Evolutionary conservation across 2,797 vertebrate genomes (phyloP).

Genomic region (Gymnoscopelus microlampas): DNA sequence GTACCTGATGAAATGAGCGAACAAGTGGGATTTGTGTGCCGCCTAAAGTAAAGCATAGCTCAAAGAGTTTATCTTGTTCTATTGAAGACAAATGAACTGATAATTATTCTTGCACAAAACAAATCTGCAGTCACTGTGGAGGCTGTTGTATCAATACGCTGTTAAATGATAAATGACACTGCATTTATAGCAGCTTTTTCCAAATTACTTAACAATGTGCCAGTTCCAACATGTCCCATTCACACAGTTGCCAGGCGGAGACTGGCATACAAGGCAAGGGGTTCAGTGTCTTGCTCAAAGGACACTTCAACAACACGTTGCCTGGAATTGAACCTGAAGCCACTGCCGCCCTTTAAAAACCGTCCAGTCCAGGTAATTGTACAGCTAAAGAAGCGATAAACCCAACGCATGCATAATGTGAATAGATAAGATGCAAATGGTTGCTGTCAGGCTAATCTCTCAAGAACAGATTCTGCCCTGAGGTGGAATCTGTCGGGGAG

Average conservation of each 20-base stretch:
- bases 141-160: neutral
- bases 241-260: too few species aligned
- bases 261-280: too few species aligned
- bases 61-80: conserved; percentile 1
- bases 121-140: neutral
- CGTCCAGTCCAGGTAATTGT: neutral
- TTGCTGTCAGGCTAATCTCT: too few species aligned
- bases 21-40: neutral
- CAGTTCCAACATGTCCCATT: too few species aligned
- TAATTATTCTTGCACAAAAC: conserved; percentile 24
- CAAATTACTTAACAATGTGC: too few species aligned
- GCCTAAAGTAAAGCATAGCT: neutral
- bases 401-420: conserved; percentile 8
- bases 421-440: conserved; percentile 23
- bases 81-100: conserved; percentile 19
- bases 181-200: too few species aligned
- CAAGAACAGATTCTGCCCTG: too few species aligned
- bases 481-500: too few species aligned
- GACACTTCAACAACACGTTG: too few species aligned
- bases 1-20: conserved; percentile 6
- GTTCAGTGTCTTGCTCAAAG: too few species aligned
- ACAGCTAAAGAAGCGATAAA: conserved; percentile 23
- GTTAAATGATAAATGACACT: too few species aligned
- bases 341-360: neutral
- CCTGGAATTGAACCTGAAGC: too few species aligned